phyloP scores from a whole-genome alignment of 2,888 invertebrate genomes.

The Prenolepis imparis region DNA sequence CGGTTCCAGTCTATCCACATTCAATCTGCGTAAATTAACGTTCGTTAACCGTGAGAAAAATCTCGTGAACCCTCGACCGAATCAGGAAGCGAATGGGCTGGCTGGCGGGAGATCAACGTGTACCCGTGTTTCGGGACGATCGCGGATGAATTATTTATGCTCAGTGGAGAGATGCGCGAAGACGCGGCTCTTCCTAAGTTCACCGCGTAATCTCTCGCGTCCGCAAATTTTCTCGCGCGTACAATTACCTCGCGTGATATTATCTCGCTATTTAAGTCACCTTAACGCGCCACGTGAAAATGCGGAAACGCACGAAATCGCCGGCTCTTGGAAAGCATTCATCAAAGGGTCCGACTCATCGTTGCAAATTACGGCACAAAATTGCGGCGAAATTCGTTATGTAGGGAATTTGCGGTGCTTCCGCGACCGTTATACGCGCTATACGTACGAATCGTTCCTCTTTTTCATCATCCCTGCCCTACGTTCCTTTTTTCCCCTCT shows the following conservation, averaged over 20 bases:
- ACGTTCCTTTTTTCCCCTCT: conserved; percentile 17
- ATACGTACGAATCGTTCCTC: conserved; percentile 31
- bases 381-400: conserved; percentile 52
- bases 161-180: not conserved
- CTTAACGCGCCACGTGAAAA: conserved; percentile 33
- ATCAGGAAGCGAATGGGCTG: conserved; percentile 17
- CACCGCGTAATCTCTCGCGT: conserved; percentile 20
- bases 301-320: conserved; percentile 41
- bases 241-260: conserved; percentile 40
- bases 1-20: conserved; percentile 18
- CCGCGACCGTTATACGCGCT: conserved; percentile 34
- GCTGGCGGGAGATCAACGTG: not conserved
- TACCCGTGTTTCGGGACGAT: conserved; percentile 19
- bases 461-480: conserved; percentile 12
- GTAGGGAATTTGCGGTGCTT: conserved; percentile 29
- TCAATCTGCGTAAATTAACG: conserved; percentile 34
- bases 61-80: conserved; percentile 3
- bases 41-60: conserved; percentile 35
- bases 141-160: conserved; percentile 31
- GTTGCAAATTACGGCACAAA: conserved; percentile 37
- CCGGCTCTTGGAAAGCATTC: conserved; percentile 30
- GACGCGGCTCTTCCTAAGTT: conserved; percentile 3
- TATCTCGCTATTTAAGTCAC: conserved; percentile 25
- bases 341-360: conserved; percentile 48
- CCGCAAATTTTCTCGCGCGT: conserved; percentile 28